Evolutionary conservation across 2,888 invertebrate species (phyloP).

Genomic region (Scaptomyza tumidula): DNA sequence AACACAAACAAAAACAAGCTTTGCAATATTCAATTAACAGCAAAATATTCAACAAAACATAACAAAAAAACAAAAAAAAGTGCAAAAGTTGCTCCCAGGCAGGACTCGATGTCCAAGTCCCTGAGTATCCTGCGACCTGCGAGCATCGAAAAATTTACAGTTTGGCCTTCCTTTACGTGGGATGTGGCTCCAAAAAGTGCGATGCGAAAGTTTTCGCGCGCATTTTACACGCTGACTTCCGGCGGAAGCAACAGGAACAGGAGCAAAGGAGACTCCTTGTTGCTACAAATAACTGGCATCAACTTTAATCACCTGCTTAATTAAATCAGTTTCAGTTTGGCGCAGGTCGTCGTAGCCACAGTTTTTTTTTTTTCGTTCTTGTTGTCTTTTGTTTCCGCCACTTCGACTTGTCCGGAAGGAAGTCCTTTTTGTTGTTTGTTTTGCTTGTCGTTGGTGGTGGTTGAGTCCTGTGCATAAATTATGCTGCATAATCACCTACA

Average conservation of each 20-base stretch:
- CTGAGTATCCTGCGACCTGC: not conserved
- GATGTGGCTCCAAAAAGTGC: not conserved
- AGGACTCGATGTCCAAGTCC: no score
- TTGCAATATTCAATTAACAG: constrained; percentile 55
- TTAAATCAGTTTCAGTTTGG: constrained; percentile 78
- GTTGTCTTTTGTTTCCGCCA: constrained; percentile 50
- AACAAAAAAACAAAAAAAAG: constrained; percentile 22
- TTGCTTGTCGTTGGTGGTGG: not conserved
- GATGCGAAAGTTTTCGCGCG: constrained; percentile 59
- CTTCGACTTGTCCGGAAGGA: constrained; percentile 1
- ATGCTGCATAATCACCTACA: constrained; percentile 76
- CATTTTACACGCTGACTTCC: constrained; percentile 66
- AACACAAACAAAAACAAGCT: constrained; percentile 21
- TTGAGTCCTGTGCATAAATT: constrained; percentile 68
- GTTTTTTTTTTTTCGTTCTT: not conserved
- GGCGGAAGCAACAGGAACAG: constrained; percentile 17
- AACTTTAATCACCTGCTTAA: constrained; percentile 82
- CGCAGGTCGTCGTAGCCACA: constrained; percentile 32
- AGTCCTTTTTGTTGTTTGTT: constrained; percentile 20
- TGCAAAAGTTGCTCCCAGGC: not conserved
- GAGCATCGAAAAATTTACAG: constrained; percentile 31
- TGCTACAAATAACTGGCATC: constrained; percentile 80
- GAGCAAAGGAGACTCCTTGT: constrained; percentile 38
- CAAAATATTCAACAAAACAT: constrained; percentile 45
- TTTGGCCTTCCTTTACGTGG: not conserved